Conservation (phyloP, 2,113 vertebrate species). For the Hymenochirus boettgeri region DNA sequence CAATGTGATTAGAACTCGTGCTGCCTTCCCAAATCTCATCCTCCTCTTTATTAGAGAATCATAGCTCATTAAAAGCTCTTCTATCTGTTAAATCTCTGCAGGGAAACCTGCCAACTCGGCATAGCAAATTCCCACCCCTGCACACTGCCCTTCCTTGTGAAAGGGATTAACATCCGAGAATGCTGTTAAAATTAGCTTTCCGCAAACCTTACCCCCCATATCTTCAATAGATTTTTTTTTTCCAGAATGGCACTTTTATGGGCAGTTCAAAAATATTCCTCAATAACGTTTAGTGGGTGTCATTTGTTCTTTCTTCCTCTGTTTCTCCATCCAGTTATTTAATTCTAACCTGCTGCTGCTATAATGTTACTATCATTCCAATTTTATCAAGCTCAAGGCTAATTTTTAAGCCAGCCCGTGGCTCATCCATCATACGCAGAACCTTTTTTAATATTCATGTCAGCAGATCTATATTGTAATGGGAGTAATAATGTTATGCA, state of each 20-base stretch:
- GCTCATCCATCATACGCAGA: too few relatives aligned
- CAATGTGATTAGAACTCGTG: constrained; percentile 22
- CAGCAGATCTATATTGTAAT: too few relatives aligned
- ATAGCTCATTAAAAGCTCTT: constrained; percentile 29
- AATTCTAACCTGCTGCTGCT: too few relatives aligned
- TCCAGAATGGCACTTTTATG: neutral
- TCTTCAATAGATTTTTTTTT: neutral
- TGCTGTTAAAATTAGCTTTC: constrained; percentile 8
- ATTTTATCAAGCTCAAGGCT: too few relatives aligned
- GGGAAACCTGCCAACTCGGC: constrained; percentile 24
- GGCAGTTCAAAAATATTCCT: neutral
- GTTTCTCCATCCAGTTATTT: constrained; percentile 10
- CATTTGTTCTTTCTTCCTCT: neutral
- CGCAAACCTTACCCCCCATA: neutral
- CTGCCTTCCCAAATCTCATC: neutral
- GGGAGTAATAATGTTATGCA: too few relatives aligned
- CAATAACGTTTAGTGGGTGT: too few relatives aligned
- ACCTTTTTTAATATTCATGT: too few relatives aligned
- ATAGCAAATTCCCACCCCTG: constrained; percentile 14
- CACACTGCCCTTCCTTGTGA: neutral
- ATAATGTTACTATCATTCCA: too few relatives aligned
- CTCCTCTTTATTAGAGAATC: constrained; percentile 6
- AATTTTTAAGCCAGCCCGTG: too few relatives aligned
- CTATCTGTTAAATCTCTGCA: constrained; percentile 13
- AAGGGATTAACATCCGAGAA: constrained; percentile 9